Percentiles rank a stretch among this genome's conserved stretches.
These are phyloP conservation scores for Periophthalmus magnuspinnatus DNA, from an alignment of 2,797 vertebrate genomes.

Conservation along the genomic window DNA sequence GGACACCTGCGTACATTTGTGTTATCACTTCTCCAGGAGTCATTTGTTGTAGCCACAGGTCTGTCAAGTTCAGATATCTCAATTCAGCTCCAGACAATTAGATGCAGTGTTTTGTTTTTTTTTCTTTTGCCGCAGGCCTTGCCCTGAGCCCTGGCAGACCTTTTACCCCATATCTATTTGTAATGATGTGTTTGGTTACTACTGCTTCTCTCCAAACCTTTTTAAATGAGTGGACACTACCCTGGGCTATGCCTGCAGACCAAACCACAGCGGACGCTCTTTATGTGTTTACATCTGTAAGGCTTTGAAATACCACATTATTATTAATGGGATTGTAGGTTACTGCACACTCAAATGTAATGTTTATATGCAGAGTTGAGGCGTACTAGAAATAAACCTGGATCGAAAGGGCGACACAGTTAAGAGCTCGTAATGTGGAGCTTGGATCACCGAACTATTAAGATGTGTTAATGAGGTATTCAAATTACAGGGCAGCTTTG, in stretches of 20 bases:
- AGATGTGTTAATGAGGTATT: constrained; percentile 7
- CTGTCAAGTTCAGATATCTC: constrained; percentile 51
- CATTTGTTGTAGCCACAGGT: constrained; percentile 5
- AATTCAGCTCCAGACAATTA: constrained; percentile 52
- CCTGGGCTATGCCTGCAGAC: constrained; percentile 50
- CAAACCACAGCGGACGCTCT: constrained; percentile 6
- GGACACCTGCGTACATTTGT: background rate
- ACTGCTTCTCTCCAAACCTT: constrained; percentile 22
- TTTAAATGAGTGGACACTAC: constrained; percentile 54
- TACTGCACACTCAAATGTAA: background rate
- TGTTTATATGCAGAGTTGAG: background rate
- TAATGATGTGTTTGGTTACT: constrained; percentile 57
- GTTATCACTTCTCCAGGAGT: constrained; percentile 1
- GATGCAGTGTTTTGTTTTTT: constrained; percentile 17
- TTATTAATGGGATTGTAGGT: constrained; percentile 2
- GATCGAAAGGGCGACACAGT: background rate
- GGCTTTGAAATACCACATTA: constrained; percentile 25
- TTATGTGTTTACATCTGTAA: constrained; percentile 40
- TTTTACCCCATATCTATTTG: constrained; percentile 52
- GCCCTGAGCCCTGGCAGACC: constrained; percentile 53
- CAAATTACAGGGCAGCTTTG: background rate
- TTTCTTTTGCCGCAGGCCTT: constrained; percentile 53
- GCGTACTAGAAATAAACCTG: background rate
- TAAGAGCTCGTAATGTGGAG: constrained; percentile 1
- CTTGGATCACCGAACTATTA: background rate